phyloP scores from a whole-genome alignment of 1,140 invertebrate species.

The Cyclina sinensis region DNA sequence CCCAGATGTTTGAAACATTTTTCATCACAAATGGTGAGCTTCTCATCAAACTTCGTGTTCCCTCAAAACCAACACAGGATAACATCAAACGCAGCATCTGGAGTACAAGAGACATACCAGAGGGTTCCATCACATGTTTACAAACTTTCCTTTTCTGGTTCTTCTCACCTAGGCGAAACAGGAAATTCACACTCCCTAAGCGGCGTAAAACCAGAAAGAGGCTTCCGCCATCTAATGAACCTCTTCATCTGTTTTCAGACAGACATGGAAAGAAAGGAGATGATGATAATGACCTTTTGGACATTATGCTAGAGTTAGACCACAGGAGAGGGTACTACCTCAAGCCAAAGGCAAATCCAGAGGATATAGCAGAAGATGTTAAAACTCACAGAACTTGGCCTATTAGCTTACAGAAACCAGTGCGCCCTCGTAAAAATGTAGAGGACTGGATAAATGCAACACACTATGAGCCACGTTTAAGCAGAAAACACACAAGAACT shows the following conservation, averaged over 20 bases:
- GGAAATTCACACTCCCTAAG: conserved; percentile 20
- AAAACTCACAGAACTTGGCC: conserved; percentile 59
- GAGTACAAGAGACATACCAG: conserved; percentile 77
- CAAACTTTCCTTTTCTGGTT: conserved; percentile 82
- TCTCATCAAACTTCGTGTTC: conserved; percentile 77
- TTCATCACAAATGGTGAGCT: conserved; percentile 74
- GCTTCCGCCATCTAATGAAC: conserved; percentile 66
- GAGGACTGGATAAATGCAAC: conserved; percentile 62
- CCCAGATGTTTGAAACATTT: conserved; percentile 70
- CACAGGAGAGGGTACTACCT: background rate
- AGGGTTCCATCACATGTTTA: conserved; percentile 79
- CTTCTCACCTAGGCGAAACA: conserved; percentile 64
- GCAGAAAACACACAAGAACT: conserved; percentile 35
- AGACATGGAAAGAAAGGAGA: background rate
- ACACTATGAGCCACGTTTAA: conserved; percentile 38
- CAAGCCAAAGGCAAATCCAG: background rate
- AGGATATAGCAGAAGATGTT: background rate
- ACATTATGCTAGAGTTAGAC: background rate
- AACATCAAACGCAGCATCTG: conserved; percentile 78
- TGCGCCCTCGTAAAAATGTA: conserved; percentile 42
- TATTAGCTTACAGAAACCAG: conserved; percentile 15
- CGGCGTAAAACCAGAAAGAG: conserved; percentile 53
- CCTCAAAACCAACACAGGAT: conserved; percentile 65
- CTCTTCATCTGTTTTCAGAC: conserved; percentile 29
- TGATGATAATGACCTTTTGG: background rate